A percentile compares a stretch with the other conserved stretches of the same genome.
phyloP scores from a whole-genome alignment of 1,140 invertebrate genomes.

The Amphibalanus amphitrite region DNA sequence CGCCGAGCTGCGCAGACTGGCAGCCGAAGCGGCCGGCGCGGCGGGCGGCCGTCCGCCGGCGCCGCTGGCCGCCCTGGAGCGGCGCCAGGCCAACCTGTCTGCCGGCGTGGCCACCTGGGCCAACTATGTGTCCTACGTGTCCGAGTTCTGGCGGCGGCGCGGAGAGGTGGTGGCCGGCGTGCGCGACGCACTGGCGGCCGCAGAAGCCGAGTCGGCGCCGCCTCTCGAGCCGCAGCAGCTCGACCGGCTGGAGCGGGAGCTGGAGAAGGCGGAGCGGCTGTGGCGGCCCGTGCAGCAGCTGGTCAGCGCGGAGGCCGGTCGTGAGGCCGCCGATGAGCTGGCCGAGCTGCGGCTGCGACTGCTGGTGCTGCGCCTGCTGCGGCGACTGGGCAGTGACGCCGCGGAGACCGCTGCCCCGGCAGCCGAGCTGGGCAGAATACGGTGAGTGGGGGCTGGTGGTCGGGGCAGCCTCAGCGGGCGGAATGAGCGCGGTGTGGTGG shows the following conservation, averaged over 20 bases:
- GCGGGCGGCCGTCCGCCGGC: no score
- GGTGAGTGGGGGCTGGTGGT: neutral
- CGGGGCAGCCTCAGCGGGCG: no score
- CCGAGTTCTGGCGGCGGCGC: neutral
- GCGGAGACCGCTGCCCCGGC: neutral
- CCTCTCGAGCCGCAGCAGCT: slow-evolving; percentile 14
- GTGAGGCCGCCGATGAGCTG: neutral
- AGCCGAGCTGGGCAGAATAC: neutral
- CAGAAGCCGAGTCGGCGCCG: neutral
- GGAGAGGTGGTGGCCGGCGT: neutral
- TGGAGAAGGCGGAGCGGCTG: slow-evolving; percentile 14
- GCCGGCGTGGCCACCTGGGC: neutral
- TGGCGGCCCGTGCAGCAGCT: neutral
- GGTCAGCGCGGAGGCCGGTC: neutral
- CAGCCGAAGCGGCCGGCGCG: no score
- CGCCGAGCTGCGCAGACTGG: neutral
- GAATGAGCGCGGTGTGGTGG: no score
- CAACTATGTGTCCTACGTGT: neutral
- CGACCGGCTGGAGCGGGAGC: slow-evolving; percentile 21
- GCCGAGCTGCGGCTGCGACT: neutral
- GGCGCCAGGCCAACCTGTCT: neutral
- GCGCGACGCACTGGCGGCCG: neutral
- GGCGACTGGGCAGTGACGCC: neutral
- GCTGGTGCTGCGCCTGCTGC: neutral
- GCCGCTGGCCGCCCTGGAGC: neutral